Base-by-base conservation (phyloP, 1,140 invertebrate species). In the Brachionus plicatilis region DNA sequence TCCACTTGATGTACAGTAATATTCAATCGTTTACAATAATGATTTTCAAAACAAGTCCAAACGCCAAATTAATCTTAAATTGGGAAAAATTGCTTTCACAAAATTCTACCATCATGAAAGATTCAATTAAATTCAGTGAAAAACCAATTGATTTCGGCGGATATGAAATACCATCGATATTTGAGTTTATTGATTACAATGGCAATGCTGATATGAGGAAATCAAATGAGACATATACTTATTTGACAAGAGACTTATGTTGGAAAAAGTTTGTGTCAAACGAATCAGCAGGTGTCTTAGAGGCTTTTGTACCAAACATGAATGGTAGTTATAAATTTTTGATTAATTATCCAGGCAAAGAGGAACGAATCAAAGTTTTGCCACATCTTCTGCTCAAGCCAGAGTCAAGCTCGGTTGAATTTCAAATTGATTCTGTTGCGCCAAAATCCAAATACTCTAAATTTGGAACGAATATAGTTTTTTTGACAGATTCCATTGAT, bases 381-480 rank as follows among this genome's bases (percentile, higher is more conserved):
- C 79, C 79, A 0, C 79, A 82, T 68, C 60, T 82, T 12, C 45
- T 82, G 7, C 53, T 65, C 3, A 82, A 45, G 8, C 41, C 53
- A 11, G 79, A 82, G 33, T 82, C 79, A 41, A 82, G 37, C 43
- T 82, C 79, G 33, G 65, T 82, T 47, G 79, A 82, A 65, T 82
- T 82, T 68, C 37, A 45, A 43, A 45, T 82, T 20, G 79, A 82
- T 82, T 65, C 50, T 27, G 14, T 82, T 8, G 53, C 7, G 24
- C 65, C 79, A 4, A 82, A 27, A 43, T 82, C 65, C 12, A 24
- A 82, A 41, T 82, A 27, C 20, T 82, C 79, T 2, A 82, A 82
- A 82, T 82, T 82, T 68, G 79, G 79, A 33, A 20, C 37, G 7
- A 68, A 82, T 45, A 43, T 82, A 3, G 6, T 65, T 3, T 65